These are phyloP conservation scores for Pachypanchax playfairii DNA, from an alignment of 2,113 vertebrate species.

Conservation along the genomic window DNA sequence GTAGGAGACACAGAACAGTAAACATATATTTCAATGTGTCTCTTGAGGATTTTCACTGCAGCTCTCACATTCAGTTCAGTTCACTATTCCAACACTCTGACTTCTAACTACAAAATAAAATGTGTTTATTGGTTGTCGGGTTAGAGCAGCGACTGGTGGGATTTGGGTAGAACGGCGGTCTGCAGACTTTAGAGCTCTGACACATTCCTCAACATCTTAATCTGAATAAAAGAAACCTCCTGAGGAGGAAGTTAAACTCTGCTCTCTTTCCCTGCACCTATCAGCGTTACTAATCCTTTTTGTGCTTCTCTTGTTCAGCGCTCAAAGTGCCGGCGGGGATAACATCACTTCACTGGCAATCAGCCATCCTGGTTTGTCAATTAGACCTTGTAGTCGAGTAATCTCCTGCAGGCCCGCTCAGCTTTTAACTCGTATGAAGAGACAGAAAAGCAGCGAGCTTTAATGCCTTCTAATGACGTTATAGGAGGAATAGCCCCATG, in stretches of 20 bases:
- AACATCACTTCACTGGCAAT: constrained; percentile 65
- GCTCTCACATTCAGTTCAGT: no score
- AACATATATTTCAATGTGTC: no score
- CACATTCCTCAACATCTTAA: constrained; percentile 22
- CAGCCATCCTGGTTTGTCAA: constrained; percentile 63
- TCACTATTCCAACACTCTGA: no score
- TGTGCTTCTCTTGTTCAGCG: constrained; percentile 53
- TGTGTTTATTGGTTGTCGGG: no score
- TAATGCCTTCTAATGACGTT: constrained; percentile 82
- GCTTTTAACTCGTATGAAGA: constrained; percentile 55
- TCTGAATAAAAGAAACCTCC: not conserved
- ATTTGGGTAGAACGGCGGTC: not conserved
- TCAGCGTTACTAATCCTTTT: constrained; percentile 70
- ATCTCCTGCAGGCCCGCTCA: constrained; percentile 62
- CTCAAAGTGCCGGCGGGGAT: constrained; percentile 67
- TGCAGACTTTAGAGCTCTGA: not conserved
- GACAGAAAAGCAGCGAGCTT: constrained; percentile 67
- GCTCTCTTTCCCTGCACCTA: constrained; percentile 21
- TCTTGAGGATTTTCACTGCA: no score
- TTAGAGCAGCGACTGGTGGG: not conserved
- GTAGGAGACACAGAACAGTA: no score
- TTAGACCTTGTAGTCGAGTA: constrained; percentile 69
- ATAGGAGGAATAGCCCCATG: constrained; percentile 80
- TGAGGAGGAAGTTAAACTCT: constrained; percentile 54
- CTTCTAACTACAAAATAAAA: no score